Evolutionary conservation across 2,888 invertebrate species (phyloP), one percentile per base, ranked within the genome.

Genomic region (Agrypnus murinus): DNA sequence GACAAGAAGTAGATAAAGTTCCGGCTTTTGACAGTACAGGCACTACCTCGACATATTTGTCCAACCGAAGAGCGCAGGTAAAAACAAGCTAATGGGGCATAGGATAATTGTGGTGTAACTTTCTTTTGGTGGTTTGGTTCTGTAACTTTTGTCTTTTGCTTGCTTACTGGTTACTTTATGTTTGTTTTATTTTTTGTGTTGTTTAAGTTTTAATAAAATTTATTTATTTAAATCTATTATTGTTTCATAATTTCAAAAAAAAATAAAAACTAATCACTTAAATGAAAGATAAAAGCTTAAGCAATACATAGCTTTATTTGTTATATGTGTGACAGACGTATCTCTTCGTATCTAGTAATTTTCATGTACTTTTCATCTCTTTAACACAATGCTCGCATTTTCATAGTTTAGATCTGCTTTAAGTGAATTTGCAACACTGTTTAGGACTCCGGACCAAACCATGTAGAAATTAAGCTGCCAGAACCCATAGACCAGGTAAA

Each of bases 371-470:
- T 10, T 48, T 31, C 15, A 34, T 45, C 14, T 32, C 59, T 40
- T 62, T 62, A 62, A 55, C 55, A 71, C 58, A 34, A 50, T 67
- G 71, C 71, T 58, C 62, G 66, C 66, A 57, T 43, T 40, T 32
- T 40, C 53, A 71, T 71, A 71, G 71, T 71, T 57, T 71, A 71
- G 67, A 68, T 36, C 38, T 59, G 71, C 71, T 68, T n/a, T 68
- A 71, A 71, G 71, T 71, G 64, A 69, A 70, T 65, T 65, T 75
- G 72, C 68, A 74, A 77, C 77, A 74, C 77, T 77, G 77, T 77
- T 81, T 79, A 81, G 78, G 81, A 81, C 77, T 80, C 74, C 74
- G 75, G 80, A 79, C 79, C 81, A 81, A 82, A 81, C 79, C 80
- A 76, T 75, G 77, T 81, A 79, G 81, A 82, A 78, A 78, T 81